These are phyloP conservation scores for Enteromius anoplus DNA, from an alignment of 2,797 vertebrate genomes.

Conservation along the genomic window DNA sequence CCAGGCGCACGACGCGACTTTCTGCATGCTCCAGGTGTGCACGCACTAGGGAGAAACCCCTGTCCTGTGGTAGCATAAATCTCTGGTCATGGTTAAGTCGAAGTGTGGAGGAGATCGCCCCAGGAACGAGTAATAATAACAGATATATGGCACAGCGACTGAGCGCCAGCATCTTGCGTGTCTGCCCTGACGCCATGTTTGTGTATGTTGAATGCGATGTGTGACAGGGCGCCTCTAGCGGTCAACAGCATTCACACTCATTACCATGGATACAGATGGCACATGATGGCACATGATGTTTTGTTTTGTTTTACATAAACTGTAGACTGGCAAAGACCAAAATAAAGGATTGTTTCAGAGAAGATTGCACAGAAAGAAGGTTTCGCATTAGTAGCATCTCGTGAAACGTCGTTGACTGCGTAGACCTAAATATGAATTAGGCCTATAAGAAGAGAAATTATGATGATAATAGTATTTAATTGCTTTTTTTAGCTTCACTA, in stretches of 20 bases:
- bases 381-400: neutral
- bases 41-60: conserved; percentile 75
- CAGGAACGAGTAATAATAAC: conserved; percentile 64
- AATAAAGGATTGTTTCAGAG: neutral
- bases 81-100: conserved; percentile 65
- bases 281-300: conserved; percentile 26
- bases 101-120: conserved; percentile 65
- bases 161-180: conserved; percentile 71
- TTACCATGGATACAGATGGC: conserved; percentile 34
- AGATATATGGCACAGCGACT: conserved; percentile 64
- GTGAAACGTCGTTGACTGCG: neutral
- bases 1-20: conserved; percentile 63
- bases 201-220: conserved; percentile 67
- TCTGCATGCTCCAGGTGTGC: conserved; percentile 64
- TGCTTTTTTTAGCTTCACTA: neutral
- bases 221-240: conserved; percentile 43
- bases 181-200: conserved; percentile 81
- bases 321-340: neutral
- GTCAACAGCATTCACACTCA: conserved; percentile 1
- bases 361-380: neutral
- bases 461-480: neutral
- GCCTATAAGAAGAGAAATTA: neutral
- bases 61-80: conserved; percentile 73
- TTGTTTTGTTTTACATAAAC: conserved; percentile 16
- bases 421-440: neutral